Base-by-base conservation (phyloP, 2,113 vertebrate species). In the Lamprotornis superbus region DNA sequence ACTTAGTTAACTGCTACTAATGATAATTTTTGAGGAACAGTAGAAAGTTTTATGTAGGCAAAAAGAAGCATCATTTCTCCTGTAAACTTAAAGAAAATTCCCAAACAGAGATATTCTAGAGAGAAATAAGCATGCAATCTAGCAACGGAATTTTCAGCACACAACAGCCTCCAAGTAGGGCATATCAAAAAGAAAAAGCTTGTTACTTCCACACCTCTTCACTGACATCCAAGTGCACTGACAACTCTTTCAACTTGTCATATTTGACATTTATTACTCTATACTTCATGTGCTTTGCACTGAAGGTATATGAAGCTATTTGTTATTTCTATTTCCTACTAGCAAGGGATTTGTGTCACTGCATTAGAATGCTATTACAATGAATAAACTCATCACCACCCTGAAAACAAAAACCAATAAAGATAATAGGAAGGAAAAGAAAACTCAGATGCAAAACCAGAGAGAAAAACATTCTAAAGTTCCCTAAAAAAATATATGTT, bases 331-430 rank as follows among this genome's bases (percentile, higher is more conserved):
- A 35, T 95, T 95, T 95, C 50, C 57, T 65, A 63, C 80, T 87
- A 93, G 74, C 52, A 81, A 53, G 64, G 61, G 39, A 89, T 84
- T 83, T 93, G 83, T 77, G 77, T 96, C 93, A 96, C 37, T 81
- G 60, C 56, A 82, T 83, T 88, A 93, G 78, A 95, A 96, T 92
- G 83, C 60, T 80, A 39, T 88, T 87, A 78, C 33, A 79, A 87
- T 27, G 67, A 69, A 64, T 70, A 91, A 93, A 93, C 61, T 93
- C 80, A 90, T 78, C 76, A 69, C 57, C 79, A 71, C 64, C 40
- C 82, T 78, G 53, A 96, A 94, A 92, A 90, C 47, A 94, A 93
- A 93, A 90, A 92, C 10, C 44, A 91, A 87, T 40, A 82, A 31
- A 10, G 39, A 90, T 37, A 94, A 80, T 4, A 90, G 22, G 55